phyloP scores from a whole-genome alignment of 2,113 vertebrate genomes.

The Puntigrus tetrazona region DNA sequence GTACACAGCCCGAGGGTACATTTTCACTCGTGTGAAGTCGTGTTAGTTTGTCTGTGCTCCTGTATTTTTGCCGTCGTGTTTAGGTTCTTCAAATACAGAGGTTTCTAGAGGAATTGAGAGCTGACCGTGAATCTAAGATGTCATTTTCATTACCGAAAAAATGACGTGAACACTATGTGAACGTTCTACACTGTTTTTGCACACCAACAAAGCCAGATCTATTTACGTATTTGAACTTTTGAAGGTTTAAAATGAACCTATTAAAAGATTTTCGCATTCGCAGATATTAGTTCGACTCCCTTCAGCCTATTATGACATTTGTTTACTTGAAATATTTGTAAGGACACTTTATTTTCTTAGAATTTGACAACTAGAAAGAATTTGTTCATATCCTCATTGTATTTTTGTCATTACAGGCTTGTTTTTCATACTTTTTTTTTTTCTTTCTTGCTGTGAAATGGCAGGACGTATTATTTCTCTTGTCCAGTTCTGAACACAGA shows the following conservation, averaged over 20 bases:
- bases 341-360: conserved; percentile 50
- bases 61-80: conserved; percentile 59
- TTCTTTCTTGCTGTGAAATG: not conserved
- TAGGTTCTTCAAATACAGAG: conserved; percentile 53
- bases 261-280: conserved; percentile 2
- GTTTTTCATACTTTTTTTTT: not conserved
- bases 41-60: conserved; percentile 59
- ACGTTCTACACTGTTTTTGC: conserved; percentile 44
- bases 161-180: conserved; percentile 47
- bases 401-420: conserved; percentile 10
- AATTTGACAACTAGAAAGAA: conserved; percentile 14
- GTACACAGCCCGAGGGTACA: conserved; percentile 61
- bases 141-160: conserved; percentile 37
- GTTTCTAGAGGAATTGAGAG: conserved; percentile 55
- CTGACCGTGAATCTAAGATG: conserved; percentile 48
- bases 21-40: conserved; percentile 48
- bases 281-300: conserved; percentile 41
- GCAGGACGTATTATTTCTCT: not conserved
- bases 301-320: conserved; percentile 40
- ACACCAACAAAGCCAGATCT: conserved; percentile 35
- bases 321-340: conserved; percentile 61
- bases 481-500: conserved; percentile 26
- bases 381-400: conserved; percentile 16
- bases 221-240: conserved; percentile 18
- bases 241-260: conserved; percentile 23